Conservation (phyloP, 2,888 invertebrate species). For the Scaptodrosophila latifasciaeformis region DNA sequence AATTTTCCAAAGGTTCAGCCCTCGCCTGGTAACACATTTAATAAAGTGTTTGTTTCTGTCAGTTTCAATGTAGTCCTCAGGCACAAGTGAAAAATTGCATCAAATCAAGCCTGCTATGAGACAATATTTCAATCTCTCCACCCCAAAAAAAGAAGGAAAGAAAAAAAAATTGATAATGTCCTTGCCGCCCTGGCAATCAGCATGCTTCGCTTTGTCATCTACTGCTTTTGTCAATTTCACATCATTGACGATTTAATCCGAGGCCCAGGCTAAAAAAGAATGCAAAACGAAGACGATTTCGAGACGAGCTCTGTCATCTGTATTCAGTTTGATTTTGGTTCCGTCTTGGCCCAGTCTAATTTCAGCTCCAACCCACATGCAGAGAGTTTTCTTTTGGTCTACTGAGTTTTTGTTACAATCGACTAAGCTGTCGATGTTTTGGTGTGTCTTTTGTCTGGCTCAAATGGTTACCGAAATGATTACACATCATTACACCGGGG, state of each 20-base stretch:
- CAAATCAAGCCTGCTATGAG: background rate
- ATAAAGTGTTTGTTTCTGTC: conserved; percentile 50
- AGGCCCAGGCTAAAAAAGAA: background rate
- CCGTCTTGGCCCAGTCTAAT: too few species aligned
- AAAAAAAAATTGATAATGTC: background rate
- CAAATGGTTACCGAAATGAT: conserved; percentile 39
- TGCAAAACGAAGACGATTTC: background rate
- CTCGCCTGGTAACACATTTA: conserved; percentile 23
- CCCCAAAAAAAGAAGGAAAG: background rate
- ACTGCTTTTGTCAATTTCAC: conserved; percentile 12
- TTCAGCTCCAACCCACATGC: background rate
- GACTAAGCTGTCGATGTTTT: too few species aligned
- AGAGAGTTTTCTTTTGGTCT: background rate
- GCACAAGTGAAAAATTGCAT: conserved; percentile 2
- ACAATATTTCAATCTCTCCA: conserved; percentile 17
- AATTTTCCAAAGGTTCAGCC: background rate
- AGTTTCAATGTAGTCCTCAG: conserved; percentile 23
- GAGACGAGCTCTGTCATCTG: too few species aligned
- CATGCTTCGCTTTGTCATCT: conserved; percentile 5
- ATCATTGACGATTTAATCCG: conserved; percentile 1
- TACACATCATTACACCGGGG: conserved; percentile 59
- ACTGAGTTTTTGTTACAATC: background rate
- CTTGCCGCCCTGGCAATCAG: background rate
- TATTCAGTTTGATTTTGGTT: too few species aligned
- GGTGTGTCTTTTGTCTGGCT: too few species aligned